Conservation (phyloP, 2,888 invertebrate genomes). For the Buathra laborator region DNA sequence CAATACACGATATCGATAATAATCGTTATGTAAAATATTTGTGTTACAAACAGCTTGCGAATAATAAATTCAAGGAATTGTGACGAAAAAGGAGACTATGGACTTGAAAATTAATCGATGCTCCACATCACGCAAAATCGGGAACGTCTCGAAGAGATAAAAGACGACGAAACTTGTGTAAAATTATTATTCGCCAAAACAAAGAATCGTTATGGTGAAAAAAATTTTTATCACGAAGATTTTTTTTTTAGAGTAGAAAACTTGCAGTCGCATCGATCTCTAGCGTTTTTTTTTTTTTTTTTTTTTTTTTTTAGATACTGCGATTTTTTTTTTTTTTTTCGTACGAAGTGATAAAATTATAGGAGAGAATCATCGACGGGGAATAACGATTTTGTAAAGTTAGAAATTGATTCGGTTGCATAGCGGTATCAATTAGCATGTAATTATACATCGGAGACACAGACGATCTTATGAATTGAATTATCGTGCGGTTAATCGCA, state of each 20-base stretch:
- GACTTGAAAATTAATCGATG: slow-evolving; percentile 11
- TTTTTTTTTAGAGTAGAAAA: too few species aligned
- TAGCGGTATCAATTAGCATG: neutral
- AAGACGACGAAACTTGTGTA: neutral
- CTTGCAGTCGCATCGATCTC: too few species aligned
- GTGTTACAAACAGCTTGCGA: neutral
- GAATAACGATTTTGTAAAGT: neutral
- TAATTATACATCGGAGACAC: neutral
- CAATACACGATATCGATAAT: slow-evolving; percentile 18
- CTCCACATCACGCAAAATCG: slow-evolving; percentile 25
- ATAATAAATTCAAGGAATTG: neutral
- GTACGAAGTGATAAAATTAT: neutral
- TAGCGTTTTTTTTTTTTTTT: too few species aligned
- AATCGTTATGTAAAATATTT: neutral
- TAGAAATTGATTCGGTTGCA: neutral
- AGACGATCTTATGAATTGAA: slow-evolving; percentile 25
- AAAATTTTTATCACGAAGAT: too few species aligned
- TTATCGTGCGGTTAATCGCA: slow-evolving; percentile 49
- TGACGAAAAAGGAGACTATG: slow-evolving; percentile 2
- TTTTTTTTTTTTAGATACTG: too few species aligned
- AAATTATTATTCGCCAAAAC: neutral
- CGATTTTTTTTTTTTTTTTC: too few species aligned
- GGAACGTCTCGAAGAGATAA: neutral
- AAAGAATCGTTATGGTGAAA: too few species aligned
- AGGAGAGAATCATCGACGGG: neutral